Evolutionary conservation across 2,888 invertebrate species (phyloP).

Genomic region (Polydrusus tereticollis): DNA sequence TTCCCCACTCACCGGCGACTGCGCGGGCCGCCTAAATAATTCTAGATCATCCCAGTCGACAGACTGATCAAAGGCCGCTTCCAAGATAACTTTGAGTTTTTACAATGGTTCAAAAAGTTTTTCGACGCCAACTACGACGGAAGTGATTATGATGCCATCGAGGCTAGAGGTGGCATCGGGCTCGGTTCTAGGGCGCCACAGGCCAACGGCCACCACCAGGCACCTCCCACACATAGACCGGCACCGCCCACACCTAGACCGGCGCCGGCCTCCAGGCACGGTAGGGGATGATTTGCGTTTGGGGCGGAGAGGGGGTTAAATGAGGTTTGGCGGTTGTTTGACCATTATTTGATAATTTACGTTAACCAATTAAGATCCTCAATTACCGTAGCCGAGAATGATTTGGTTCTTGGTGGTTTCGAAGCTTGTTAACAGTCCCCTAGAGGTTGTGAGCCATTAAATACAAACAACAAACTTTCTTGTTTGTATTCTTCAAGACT

Average conservation of each 20-base stretch:
- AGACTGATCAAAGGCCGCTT: slow-evolving; percentile 99
- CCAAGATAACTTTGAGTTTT: slow-evolving; percentile 99
- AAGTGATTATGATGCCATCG: slow-evolving; percentile 93
- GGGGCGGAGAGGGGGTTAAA: neutral
- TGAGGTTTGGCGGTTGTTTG: slow-evolving; percentile 5
- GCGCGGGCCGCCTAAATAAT: slow-evolving; percentile 46
- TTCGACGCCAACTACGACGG: slow-evolving; percentile 99
- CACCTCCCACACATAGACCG: slow-evolving; percentile 52
- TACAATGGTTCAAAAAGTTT: slow-evolving; percentile 99
- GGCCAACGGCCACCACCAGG: slow-evolving; percentile 52
- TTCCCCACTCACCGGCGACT: neutral
- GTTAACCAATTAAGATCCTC: too few species aligned
- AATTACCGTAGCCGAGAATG: too few species aligned
- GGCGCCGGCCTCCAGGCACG: slow-evolving; percentile 13
- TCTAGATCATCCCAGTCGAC: slow-evolving; percentile 98
- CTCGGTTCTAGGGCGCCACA: slow-evolving; percentile 70
- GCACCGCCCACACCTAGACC: slow-evolving; percentile 42
- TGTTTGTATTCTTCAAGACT: too few species aligned
- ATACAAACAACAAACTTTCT: too few species aligned
- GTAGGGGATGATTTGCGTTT: slow-evolving; percentile 6
- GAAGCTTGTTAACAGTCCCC: too few species aligned
- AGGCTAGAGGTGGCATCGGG: slow-evolving; percentile 86
- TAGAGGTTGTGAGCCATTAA: too few species aligned
- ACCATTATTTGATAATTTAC: too few species aligned
- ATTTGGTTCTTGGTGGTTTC: too few species aligned